phyloP scores from a whole-genome alignment of 1,140 invertebrate genomes.

The Drosophila sp. region DNA sequence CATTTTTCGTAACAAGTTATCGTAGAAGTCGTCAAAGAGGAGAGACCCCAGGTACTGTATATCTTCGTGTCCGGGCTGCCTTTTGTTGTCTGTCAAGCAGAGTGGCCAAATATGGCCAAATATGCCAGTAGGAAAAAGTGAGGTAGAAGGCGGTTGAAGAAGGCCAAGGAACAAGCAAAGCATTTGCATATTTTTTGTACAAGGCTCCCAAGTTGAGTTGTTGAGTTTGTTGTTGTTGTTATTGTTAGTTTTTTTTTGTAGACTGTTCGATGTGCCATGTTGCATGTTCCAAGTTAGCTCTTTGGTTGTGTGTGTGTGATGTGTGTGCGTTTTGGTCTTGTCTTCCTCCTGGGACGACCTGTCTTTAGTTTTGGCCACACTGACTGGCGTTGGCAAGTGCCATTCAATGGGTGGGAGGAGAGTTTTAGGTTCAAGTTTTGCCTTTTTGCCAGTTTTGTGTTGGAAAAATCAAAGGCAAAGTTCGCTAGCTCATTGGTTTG shows the following conservation, averaged over 20 bases:
- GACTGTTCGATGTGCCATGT: slow-evolving; percentile 10
- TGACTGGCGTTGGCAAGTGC: slow-evolving; percentile 32
- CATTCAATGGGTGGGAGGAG: slow-evolving; percentile 17
- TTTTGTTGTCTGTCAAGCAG: slow-evolving; percentile 77
- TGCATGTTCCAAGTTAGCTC: neutral
- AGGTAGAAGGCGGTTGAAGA: slow-evolving; percentile 36
- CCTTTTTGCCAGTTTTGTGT: slow-evolving; percentile 57
- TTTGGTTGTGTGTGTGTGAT: neutral
- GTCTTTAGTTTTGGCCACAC: slow-evolving; percentile 65
- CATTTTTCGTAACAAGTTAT: slow-evolving; percentile 31
- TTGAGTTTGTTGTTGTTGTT: slow-evolving; percentile 28
- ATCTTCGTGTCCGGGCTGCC: slow-evolving; percentile 36
- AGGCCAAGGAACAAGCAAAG: slow-evolving; percentile 29
- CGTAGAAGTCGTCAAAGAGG: slow-evolving; percentile 43
- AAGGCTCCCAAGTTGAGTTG: slow-evolving; percentile 17
- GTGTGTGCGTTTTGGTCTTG: slow-evolving; percentile 45
- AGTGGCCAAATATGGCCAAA: slow-evolving; percentile 81
- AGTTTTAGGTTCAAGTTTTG: slow-evolving; percentile 34
- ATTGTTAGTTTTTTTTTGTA: slow-evolving; percentile 30
- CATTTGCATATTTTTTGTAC: slow-evolving; percentile 71
- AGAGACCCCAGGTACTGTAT: slow-evolving; percentile 41
- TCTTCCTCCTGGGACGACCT: slow-evolving; percentile 68
- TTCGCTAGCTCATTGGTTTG: slow-evolving; percentile 70
- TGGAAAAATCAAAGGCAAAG: slow-evolving; percentile 71
- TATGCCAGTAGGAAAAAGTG: slow-evolving; percentile 48